Evolutionary conservation across 1,140 invertebrate genomes (phyloP), one percentile per base, ranked within the genome.

Genomic region (Adelges cooleyi): DNA sequence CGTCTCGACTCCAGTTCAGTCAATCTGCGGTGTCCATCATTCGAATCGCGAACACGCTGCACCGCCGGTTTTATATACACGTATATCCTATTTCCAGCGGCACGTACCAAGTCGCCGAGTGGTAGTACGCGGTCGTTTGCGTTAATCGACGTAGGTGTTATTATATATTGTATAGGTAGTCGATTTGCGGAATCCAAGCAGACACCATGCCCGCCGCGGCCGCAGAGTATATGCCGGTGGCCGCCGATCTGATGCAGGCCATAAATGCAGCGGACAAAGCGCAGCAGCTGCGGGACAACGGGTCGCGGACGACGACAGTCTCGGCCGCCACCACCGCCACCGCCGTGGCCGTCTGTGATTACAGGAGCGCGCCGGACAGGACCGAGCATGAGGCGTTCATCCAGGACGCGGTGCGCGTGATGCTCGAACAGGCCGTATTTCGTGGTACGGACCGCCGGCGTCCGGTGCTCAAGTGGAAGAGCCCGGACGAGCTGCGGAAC

Each of bases 341-440:
- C 52, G 33, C 20, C 9, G 23, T 17, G 5, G 29, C 53, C 5
- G 42, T 33, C 22, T 67, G 67, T 53, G 48, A 23, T 9, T 67
- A 53, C 13, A 11, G 36, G 11, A 83, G 79, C 71, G 69, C 83
- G 9, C 79, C 85, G 0, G 74, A 77, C 20, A 76, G 77, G 65
- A 71, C 77, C 3, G 76, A 78, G 10, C 87, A 89, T 71, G 86
- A 89, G 71, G 78, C 80, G 22, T 89, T 90, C 69, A 76, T 90
- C 20, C 76, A 81, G 27, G 77, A 82, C 42, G 83, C 83, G 51
- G 75, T 86, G 3, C 84, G 89, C 53, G 74, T 89, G 46, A 76
- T 90, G 46, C 75, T 90, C 17, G 80, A 86, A 52, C 77, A 86
- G 42, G 86, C 86, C 5, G 81, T 90, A 15, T 90, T 90, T 68